These are phyloP conservation scores for Anabacerthia variegaticeps DNA, from an alignment of 2,797 vertebrate species.

Conservation along the genomic window DNA sequence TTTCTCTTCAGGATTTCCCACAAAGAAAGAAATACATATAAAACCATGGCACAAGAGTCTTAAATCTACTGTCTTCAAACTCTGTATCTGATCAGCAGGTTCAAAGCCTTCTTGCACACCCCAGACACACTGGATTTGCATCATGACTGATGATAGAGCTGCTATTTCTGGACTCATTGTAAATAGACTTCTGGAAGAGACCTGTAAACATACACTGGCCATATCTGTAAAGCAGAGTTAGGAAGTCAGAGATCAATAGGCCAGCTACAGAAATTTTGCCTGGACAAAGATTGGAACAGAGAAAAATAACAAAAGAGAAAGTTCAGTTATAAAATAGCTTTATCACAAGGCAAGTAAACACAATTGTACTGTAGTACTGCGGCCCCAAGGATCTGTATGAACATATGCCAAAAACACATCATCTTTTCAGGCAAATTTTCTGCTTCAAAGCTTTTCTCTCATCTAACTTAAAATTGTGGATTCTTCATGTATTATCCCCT, in stretches of 20 bases:
- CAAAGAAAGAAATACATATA: neutral
- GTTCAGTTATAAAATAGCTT: neutral
- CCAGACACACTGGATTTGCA: neutral
- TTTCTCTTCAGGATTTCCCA: neutral
- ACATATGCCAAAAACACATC: neutral
- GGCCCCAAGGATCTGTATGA: neutral
- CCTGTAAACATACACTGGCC: accelerated
- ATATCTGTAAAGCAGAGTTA: neutral
- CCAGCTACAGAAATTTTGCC: neutral
- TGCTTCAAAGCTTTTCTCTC: neutral
- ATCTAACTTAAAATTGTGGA: neutral
- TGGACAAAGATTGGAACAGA: neutral
- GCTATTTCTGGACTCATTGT: neutral
- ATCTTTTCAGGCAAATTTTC: neutral
- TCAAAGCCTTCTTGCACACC: neutral
- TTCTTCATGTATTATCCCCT: neutral
- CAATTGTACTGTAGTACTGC: neutral
- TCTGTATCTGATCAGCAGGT: neutral
- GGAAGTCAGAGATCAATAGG: neutral
- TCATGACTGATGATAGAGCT: neutral
- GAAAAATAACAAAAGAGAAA: neutral
- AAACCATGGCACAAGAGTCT: neutral
- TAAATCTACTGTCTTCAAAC: neutral
- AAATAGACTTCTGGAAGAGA: neutral
- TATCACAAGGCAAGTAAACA: neutral